A percentile compares a stretch with the other conserved stretches of the same genome.
These are phyloP conservation scores for Diorhabda carinulata DNA, from an alignment of 1,140 invertebrate species.

Conservation along the genomic window DNA sequence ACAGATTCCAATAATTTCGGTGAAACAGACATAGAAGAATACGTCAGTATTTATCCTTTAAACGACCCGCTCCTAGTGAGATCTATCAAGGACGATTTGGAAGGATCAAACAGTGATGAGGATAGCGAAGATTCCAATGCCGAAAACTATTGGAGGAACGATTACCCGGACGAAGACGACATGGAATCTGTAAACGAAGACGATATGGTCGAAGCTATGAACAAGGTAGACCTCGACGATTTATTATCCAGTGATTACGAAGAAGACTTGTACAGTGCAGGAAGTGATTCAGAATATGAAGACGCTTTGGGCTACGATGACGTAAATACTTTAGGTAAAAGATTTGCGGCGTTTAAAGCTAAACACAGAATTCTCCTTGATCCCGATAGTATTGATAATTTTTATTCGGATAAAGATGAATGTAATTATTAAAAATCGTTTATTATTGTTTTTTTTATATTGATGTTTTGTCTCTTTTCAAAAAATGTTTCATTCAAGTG, in stretches of 20 bases:
- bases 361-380: conserved; percentile 31
- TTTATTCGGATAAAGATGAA: conserved; percentile 25
- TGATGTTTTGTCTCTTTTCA: too few species aligned
- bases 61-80: conserved; percentile 53
- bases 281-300: conserved; percentile 44
- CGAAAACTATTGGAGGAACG: conserved; percentile 57
- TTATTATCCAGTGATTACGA: conserved; percentile 53
- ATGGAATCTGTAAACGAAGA: conserved; percentile 53
- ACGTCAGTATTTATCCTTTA: conserved; percentile 37
- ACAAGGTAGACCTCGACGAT: conserved; percentile 37
- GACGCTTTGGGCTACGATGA: conserved; percentile 48
- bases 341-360: conserved; percentile 56
- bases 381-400: conserved; percentile 34
- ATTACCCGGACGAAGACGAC: conserved; percentile 56
- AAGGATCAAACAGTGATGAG: conserved; percentile 41
- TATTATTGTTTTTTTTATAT: too few species aligned
- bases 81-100: conserved; percentile 46
- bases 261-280: conserved; percentile 48
- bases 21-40: conserved; percentile 52
- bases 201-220: conserved; percentile 48
- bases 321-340: conserved; percentile 51
- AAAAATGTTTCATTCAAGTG: too few species aligned
- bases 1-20: conserved; percentile 53
- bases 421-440: too few species aligned
- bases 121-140: conserved; percentile 56